These are phyloP conservation scores for Atrina japonica DNA, from an alignment of 2,888 invertebrate species.

Conservation along the genomic window DNA sequence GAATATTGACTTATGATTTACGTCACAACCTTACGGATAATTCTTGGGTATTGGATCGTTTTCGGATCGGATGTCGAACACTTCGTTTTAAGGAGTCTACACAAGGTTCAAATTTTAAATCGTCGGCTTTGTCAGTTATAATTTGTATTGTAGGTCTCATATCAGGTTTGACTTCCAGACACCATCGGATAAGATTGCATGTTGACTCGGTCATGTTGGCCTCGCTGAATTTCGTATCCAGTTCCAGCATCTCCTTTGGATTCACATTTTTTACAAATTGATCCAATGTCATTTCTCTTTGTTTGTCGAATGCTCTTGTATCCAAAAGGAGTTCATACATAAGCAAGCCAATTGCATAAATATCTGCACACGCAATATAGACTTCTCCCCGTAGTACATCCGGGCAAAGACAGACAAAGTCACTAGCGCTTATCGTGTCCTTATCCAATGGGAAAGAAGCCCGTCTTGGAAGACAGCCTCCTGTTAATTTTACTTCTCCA, in stretches of 20 bases:
- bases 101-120: constrained; percentile 22
- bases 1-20: too few species aligned
- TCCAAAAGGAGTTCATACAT: constrained; percentile 37
- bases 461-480: constrained; percentile 65
- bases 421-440: constrained; percentile 47
- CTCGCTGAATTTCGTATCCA: constrained; percentile 3
- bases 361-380: constrained; percentile 69
- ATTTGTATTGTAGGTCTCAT: constrained; percentile 25
- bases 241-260: constrained; percentile 52
- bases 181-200: constrained; percentile 33
- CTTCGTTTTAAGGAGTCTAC: neutral
- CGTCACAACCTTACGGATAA: too few species aligned
- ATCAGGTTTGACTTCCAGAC: constrained; percentile 23
- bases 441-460: constrained; percentile 58
- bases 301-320: constrained; percentile 43
- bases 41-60: neutral
- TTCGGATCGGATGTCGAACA: neutral
- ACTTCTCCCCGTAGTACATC: constrained; percentile 69
- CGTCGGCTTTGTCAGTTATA: neutral
- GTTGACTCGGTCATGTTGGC: constrained; percentile 8
- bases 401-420: constrained; percentile 71
- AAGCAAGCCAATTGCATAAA: constrained; percentile 66
- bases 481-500: constrained; percentile 64
- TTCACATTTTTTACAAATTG: constrained; percentile 54
- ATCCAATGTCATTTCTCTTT: constrained; percentile 47